A percentile compares a stretch with the other conserved stretches of the same genome.
phyloP scores from a whole-genome alignment of 2,113 vertebrate genomes.

The Propithecus coquereli region DNA sequence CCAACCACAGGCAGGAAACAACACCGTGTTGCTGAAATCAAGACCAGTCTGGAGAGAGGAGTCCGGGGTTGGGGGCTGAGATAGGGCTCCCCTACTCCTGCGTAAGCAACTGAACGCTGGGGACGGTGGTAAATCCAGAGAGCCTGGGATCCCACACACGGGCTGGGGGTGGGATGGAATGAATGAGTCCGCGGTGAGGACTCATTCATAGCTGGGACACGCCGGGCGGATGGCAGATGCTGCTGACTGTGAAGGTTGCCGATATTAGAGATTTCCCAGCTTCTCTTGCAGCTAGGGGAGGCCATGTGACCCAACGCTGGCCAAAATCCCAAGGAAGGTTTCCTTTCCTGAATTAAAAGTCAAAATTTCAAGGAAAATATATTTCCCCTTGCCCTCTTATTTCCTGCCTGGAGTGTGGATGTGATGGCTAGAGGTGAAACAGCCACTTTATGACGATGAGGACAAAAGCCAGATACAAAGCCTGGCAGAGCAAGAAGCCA shows the following conservation, averaged over 20 bases:
- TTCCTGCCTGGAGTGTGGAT: neutral
- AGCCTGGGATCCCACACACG: neutral
- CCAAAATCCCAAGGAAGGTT: neutral
- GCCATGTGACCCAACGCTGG: neutral
- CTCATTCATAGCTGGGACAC: neutral
- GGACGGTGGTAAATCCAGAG: neutral
- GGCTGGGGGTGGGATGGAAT: neutral
- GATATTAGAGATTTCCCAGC: neutral
- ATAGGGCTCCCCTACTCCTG: accelerated
- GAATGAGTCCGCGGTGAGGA: neutral
- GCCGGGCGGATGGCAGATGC: neutral
- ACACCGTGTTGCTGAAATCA: neutral
- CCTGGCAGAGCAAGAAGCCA: neutral
- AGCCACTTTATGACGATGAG: neutral
- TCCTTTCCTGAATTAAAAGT: neutral
- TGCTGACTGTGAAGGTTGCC: neutral
- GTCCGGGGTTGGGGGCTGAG: too few species aligned
- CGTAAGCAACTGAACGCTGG: accelerated
- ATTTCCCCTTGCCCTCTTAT: neutral
- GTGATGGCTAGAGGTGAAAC: neutral
- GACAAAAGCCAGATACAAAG: neutral
- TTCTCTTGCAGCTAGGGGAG: neutral
- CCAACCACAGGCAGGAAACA: neutral
- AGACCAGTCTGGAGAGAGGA: neutral
- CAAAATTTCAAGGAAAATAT: neutral